Evolutionary conservation across 1,140 invertebrate species (phyloP), one percentile per base, ranked within the genome.

Genomic region (Spodoptera frugiperda): DNA sequence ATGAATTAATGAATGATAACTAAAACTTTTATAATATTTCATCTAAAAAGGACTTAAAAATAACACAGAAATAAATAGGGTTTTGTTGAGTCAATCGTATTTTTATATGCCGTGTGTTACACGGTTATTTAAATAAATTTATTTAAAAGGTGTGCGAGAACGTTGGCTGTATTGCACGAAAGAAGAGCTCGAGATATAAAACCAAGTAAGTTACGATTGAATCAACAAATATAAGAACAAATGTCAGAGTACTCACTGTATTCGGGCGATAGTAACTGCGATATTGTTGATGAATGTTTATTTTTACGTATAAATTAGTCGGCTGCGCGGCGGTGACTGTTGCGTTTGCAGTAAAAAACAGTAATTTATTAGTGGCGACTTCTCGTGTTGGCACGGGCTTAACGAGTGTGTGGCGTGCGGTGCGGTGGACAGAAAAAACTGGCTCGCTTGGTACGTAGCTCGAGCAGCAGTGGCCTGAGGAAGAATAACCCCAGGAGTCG

Each of bases 401-500:
- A 92, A 92, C 90, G 91, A 92, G 91, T 91, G 91, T 89, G 84
- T 90, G 87, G 89, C 90, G 91, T 91, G 88, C 85, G 85, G 82
- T 88, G 87, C 88, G 83, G 86, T 90, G 87, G 88, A 89, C 85
- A 89, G 90, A 89, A 90, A 93, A 93, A 93, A 91, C 89, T 92
- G 88, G 90, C 90, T 91, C 85, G 89, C 86, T 86, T 89, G 87
- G 85, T 92, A 91, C 92, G 90, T 87, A 89, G 91, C 89, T 93
- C 90, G 88, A 91, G 87, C 91, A 90, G 87, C 89, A 94, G 94
- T 94, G 94, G 93, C 93, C 93, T 91, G 91, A 93, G 90, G 93
- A 93, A 94, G 94, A 94, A 94, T 94, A 94, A 94, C 91, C 91
- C 92, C 92, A 93, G 93, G 91, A 94, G 93, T 94, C 93, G 91